These are phyloP conservation scores for Calidris pygmaea DNA, from an alignment of 2,113 vertebrate genomes.

Conservation along the genomic window DNA sequence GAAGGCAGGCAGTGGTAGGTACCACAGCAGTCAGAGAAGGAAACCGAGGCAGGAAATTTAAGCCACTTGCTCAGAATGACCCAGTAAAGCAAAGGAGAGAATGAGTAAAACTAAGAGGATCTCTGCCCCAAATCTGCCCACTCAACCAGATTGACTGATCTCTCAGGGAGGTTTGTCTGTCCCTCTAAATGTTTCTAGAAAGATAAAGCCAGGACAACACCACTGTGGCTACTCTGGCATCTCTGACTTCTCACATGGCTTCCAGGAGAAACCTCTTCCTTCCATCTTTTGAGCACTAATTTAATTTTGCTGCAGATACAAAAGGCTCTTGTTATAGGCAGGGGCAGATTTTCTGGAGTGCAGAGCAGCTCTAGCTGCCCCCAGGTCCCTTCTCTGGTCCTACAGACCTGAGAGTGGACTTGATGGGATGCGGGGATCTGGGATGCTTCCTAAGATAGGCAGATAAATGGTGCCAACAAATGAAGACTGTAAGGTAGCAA, in stretches of 20 bases:
- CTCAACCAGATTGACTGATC: neutral
- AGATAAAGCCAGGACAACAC: neutral
- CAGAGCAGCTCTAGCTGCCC: neutral
- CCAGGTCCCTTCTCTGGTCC: neutral
- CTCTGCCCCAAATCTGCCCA: neutral
- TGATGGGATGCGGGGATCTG: neutral
- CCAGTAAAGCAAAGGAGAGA: neutral
- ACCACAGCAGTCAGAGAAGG: neutral
- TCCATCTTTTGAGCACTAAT: neutral
- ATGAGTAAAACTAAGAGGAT: neutral
- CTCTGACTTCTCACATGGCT: neutral
- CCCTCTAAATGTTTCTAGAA: neutral
- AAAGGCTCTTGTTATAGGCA: neutral
- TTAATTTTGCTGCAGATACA: neutral
- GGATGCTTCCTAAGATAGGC: neutral
- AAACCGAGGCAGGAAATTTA: neutral
- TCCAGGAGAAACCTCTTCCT: neutral
- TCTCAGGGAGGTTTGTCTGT: neutral
- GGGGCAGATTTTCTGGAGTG: neutral
- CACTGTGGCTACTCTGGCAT: neutral
- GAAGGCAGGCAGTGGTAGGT: neutral
- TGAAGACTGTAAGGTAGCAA: neutral
- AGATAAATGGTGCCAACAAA: neutral
- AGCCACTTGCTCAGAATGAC: neutral
- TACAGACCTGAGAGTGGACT: neutral